Evolutionary conservation across 2,797 vertebrate genomes (phyloP).

Genomic region (Enteromius paludinosus): DNA sequence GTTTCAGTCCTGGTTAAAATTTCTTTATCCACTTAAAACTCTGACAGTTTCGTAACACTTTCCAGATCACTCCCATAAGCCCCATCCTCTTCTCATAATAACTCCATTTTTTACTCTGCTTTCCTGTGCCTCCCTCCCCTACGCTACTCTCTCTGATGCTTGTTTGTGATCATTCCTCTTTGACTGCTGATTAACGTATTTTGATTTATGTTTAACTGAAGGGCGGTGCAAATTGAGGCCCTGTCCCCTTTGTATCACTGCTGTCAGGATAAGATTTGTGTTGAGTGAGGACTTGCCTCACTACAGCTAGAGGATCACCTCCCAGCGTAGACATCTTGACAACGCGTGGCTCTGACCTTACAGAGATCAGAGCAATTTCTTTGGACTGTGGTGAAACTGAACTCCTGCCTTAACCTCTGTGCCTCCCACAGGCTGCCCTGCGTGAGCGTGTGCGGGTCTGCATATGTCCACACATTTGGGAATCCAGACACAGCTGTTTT

Average conservation of each 20-base stretch:
- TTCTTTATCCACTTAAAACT: conserved; percentile 24
- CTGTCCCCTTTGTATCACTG: conserved; percentile 48
- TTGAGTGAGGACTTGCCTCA: neutral
- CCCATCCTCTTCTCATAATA: conserved; percentile 34
- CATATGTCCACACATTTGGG: conserved; percentile 39
- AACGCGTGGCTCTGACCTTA: conserved; percentile 8
- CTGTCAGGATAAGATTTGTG: conserved; percentile 30
- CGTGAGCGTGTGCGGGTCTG: conserved; percentile 34
- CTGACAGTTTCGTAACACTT: conserved; percentile 8
- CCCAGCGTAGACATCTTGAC: conserved; percentile 27
- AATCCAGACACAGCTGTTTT: conserved; percentile 53
- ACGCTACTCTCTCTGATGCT: conserved; percentile 50
- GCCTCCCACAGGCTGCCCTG: conserved; percentile 53
- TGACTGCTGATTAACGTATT: conserved; percentile 78
- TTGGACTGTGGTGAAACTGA: conserved; percentile 33
- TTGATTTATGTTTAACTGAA: conserved; percentile 86
- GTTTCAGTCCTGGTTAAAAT: neutral
- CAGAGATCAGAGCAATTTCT: conserved; percentile 32
- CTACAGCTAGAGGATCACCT: conserved; percentile 18
- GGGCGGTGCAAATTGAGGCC: conserved; percentile 58
- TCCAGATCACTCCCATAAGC: conserved; percentile 34
- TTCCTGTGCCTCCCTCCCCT: conserved; percentile 36
- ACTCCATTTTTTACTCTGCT: conserved; percentile 22
- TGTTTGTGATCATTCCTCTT: conserved; percentile 74
- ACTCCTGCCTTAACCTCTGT: conserved; percentile 53